These are phyloP conservation scores for Apodemia zela DNA, from an alignment of 2,888 invertebrate species.

Conservation along the genomic window DNA sequence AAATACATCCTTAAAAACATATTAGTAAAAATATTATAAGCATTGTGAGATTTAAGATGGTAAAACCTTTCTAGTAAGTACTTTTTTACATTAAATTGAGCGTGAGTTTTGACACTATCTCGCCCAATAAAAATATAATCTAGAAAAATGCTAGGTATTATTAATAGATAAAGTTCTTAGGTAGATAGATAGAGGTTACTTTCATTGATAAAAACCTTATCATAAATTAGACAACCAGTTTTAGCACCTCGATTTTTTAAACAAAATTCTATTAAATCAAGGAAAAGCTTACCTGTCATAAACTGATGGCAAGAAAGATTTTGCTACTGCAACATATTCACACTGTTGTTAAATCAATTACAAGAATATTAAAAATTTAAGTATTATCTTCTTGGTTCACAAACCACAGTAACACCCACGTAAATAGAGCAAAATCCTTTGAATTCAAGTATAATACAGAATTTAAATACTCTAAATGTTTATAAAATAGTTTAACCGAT, in stretches of 20 bases:
- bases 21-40: not conserved
- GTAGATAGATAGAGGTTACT: not conserved
- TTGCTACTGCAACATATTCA: constrained; percentile 1
- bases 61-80: not conserved
- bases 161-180: not conserved
- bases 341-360: not conserved
- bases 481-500: not conserved
- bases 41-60: not conserved
- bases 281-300: constrained; percentile 7
- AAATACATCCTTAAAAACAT: too few species aligned
- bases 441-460: not conserved
- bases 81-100: not conserved
- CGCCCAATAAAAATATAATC: not conserved
- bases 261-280: not conserved
- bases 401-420: constrained; percentile 14
- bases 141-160: not conserved
- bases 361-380: constrained; percentile 9
- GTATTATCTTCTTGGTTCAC: constrained; percentile 14
- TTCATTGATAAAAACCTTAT: constrained; percentile 6
- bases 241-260: not conserved
- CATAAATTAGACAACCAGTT: not conserved
- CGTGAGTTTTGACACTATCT: not conserved
- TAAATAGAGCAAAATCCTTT: not conserved
- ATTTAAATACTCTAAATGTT: not conserved
- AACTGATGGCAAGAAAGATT: not conserved